These are phyloP conservation scores for Drosophila antonietae DNA, from an alignment of 2,888 invertebrate genomes.

Conservation along the genomic window DNA sequence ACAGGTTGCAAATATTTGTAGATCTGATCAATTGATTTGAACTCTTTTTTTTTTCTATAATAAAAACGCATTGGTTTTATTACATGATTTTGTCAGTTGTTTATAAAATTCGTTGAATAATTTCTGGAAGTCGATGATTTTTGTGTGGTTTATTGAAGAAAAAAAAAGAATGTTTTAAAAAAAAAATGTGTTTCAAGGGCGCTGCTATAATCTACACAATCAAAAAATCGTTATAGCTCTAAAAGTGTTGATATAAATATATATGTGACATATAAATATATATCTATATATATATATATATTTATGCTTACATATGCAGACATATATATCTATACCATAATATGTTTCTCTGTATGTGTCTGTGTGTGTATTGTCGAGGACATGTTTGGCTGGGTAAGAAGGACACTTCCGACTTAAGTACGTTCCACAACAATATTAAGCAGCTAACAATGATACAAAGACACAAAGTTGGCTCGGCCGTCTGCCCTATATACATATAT, in stretches of 20 bases:
- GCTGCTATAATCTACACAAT: conserved; percentile 33
- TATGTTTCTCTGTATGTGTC: not conserved
- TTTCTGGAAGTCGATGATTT: conserved; percentile 14
- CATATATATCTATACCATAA: not conserved
- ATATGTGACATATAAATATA: conserved; percentile 6
- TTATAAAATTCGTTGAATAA: not conserved
- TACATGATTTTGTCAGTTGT: not conserved
- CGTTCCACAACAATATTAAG: conserved; percentile 42
- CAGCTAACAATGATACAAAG: conserved; percentile 32
- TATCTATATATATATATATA: not conserved
- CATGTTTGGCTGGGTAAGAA: conserved; percentile 14
- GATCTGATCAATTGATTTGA: not conserved
- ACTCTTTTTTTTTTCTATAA: not conserved
- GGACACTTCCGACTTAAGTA: conserved; percentile 45
- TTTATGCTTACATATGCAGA: too few relatives aligned
- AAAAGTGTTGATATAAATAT: conserved; percentile 4
- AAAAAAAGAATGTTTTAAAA: conserved; percentile 29
- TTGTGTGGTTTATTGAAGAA: conserved; percentile 36
- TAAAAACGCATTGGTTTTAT: not conserved
- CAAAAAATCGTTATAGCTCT: conserved; percentile 40
- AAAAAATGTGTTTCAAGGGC: conserved; percentile 23
- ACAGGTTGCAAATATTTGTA: not conserved
- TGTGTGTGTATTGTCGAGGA: conserved; percentile 2
- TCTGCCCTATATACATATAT: conserved; percentile 9
- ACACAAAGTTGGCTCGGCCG: conserved; percentile 10